phyloP scores from a whole-genome alignment of 2,797 vertebrate genomes.

The Poecile montanus region DNA sequence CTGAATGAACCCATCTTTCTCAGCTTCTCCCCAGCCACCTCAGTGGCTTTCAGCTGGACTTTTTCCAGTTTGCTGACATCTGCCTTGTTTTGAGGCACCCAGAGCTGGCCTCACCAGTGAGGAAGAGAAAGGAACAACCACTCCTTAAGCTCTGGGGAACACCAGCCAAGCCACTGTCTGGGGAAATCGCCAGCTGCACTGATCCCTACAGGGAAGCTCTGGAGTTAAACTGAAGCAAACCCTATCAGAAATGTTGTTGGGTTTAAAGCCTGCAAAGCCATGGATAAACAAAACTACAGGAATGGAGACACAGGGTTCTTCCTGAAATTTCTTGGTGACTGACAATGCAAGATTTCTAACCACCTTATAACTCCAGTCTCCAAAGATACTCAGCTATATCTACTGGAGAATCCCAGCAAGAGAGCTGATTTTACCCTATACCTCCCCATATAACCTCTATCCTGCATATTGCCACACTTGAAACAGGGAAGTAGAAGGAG shows the following conservation, averaged over 20 bases:
- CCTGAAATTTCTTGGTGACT: background rate
- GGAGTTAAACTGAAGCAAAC: background rate
- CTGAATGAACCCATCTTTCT: background rate
- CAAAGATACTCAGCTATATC: background rate
- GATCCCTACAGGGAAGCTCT: accelerated
- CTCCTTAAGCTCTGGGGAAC: background rate
- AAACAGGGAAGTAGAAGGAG: background rate
- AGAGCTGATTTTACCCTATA: background rate
- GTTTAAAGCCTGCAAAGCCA: background rate
- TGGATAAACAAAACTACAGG: background rate
- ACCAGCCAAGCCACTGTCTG: background rate
- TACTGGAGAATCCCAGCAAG: background rate
- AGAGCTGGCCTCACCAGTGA: background rate
- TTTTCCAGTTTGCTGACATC: background rate
- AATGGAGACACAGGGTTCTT: background rate
- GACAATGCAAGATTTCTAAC: background rate
- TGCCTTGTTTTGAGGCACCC: background rate
- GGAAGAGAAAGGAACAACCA: background rate
- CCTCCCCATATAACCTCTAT: background rate
- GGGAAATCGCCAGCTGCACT: background rate
- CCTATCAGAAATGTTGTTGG: background rate
- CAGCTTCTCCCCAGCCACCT: background rate
- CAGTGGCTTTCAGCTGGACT: background rate
- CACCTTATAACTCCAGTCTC: background rate
- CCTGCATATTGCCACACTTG: background rate